phyloP scores from a whole-genome alignment of 2,888 invertebrate genomes.

The Sinhomidia bicolor region DNA sequence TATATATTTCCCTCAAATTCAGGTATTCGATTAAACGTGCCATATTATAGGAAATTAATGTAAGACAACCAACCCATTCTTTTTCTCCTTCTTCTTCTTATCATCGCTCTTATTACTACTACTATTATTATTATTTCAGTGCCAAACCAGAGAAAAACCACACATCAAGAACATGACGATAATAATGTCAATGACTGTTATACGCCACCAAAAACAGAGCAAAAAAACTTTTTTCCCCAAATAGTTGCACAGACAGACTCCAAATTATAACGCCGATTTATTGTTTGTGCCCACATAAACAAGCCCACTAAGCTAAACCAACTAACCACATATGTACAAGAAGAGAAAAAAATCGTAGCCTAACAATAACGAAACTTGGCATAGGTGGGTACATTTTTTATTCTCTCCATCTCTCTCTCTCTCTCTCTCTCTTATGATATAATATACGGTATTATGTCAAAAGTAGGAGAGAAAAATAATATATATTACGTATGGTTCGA shows the following conservation, averaged over 20 bases:
- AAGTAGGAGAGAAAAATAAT: not conserved
- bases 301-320: not conserved
- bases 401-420: no score
- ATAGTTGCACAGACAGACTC: constrained; percentile 15
- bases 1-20: constrained; percentile 34
- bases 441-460: not conserved
- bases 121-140: constrained; percentile 63
- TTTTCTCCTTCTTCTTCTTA: constrained; percentile 37
- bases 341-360: no score
- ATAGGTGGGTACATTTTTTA: not conserved
- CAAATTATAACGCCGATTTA: constrained; percentile 42
- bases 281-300: constrained; percentile 34
- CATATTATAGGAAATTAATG: constrained; percentile 67
- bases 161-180: constrained; percentile 69
- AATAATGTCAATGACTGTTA: constrained; percentile 56
- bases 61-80: constrained; percentile 43
- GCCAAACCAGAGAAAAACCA: constrained; percentile 72
- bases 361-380: not conserved
- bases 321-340: not conserved
- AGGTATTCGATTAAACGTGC: constrained; percentile 59
- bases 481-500: not conserved
- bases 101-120: constrained; percentile 46
- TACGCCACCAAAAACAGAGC: not conserved
- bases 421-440: no score
- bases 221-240: constrained; percentile 17